phyloP scores from a whole-genome alignment of 2,113 vertebrate species.

The Lagenorhynchus albirostris region DNA sequence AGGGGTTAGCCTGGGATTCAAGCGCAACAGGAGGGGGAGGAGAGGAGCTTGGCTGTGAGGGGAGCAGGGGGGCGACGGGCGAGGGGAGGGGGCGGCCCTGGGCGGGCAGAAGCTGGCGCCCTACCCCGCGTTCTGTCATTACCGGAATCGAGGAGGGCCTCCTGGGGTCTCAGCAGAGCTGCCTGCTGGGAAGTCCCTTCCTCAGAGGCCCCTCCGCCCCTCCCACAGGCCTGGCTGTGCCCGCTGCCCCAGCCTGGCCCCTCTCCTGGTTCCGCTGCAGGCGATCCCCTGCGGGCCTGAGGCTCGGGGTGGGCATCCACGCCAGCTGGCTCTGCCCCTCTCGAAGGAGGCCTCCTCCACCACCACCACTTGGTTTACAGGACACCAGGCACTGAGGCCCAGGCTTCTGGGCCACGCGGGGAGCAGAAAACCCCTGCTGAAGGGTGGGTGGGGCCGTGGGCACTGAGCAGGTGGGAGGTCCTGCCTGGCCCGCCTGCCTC shows the following conservation, averaged over 20 bases:
- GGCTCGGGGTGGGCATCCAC: rapidly evolving
- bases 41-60: rapidly evolving
- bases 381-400: neutral
- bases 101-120: neutral
- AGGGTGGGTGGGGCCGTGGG: neutral
- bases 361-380: neutral
- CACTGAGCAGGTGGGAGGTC: neutral
- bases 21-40: rapidly evolving
- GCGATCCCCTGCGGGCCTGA: neutral
- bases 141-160: conserved; percentile 67
- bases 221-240: conserved; percentile 29
- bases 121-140: conserved; percentile 36
- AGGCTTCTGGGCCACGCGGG: rapidly evolving
- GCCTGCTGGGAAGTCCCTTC: conserved; percentile 64
- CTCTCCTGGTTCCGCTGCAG: neutral
- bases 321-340: neutral
- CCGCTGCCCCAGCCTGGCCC: neutral
- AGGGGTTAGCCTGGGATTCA: neutral
- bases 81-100: neutral
- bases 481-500: neutral
- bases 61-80: neutral
- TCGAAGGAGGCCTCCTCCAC: neutral
- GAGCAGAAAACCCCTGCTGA: neutral
- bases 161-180: conserved; percentile 44
- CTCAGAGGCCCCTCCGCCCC: neutral